phyloP scores from a whole-genome alignment of 2,888 invertebrate genomes.

The Altica lythri region DNA sequence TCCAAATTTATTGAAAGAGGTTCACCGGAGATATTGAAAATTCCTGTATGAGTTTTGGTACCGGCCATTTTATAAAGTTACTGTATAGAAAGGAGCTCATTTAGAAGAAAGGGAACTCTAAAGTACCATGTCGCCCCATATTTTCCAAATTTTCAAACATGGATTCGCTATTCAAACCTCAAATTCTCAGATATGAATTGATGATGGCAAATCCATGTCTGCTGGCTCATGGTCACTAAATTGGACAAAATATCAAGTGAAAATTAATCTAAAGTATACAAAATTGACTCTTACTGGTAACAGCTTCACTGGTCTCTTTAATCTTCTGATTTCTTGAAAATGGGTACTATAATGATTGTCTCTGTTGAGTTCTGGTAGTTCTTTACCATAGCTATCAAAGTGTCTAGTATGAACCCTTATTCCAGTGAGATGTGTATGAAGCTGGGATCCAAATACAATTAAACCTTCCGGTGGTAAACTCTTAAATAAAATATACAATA shows the following conservation, averaged over 20 bases:
- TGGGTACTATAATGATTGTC: slow-evolving; percentile 97
- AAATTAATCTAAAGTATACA: neutral
- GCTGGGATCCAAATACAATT: slow-evolving; percentile 90
- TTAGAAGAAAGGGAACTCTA: too few species aligned
- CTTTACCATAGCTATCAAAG: slow-evolving; percentile 73
- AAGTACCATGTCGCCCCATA: too few species aligned
- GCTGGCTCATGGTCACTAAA: neutral
- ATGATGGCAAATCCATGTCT: too few species aligned
- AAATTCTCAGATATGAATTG: too few species aligned
- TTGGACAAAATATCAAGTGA: neutral
- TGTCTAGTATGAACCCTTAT: slow-evolving; percentile 83
- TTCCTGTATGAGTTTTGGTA: too few species aligned
- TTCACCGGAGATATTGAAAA: too few species aligned
- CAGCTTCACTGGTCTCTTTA: slow-evolving; percentile 79
- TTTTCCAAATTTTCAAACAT: too few species aligned
- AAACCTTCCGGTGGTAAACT: slow-evolving; percentile 84
- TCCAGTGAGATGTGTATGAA: slow-evolving; percentile 96
- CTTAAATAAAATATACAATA: slow-evolving; percentile 55
- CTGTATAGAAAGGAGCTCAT: too few species aligned
- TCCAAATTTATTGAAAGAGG: too few species aligned
- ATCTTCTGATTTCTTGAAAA: slow-evolving; percentile 93
- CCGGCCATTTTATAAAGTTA: too few species aligned
- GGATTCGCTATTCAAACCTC: too few species aligned
- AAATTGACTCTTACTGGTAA: slow-evolving; percentile 70
- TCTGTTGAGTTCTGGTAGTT: slow-evolving; percentile 82